Base-by-base conservation (phyloP, 2,888 invertebrate species). In the Sinodicranocentrus sp. region DNA sequence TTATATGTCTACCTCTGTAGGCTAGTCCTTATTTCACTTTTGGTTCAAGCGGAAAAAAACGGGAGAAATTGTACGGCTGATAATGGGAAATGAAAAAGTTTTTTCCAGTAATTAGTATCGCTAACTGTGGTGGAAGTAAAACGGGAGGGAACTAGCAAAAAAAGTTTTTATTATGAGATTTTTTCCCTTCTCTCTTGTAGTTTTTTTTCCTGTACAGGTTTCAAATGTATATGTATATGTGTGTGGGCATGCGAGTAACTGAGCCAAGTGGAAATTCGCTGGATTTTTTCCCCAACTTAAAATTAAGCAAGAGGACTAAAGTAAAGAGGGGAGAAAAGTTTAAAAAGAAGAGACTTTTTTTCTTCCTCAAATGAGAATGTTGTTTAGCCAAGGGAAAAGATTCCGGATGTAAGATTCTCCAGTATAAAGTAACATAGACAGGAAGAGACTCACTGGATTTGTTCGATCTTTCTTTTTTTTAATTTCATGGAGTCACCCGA, bases 31-130 rank as follows among this genome's bases (percentile, higher is more conserved):
- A n/a, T n/a, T n/a, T n/a, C n/a, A n/a, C n/a, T n/a, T n/a, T n/a
- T n/a, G n/a, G n/a, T n/a, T n/a, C n/a, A n/a, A n/a, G n/a, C n/a
- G n/a, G n/a, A n/a, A n/a, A n/a, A n/a, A n/a, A n/a, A n/a, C n/a
- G n/a, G n/a, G n/a, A 39, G 13, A 17, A 52, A 52, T 17, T 26
- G 17, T 28, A 65, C 59, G n/a, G 57, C 43, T 67, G 76, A 76
- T 76, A 76, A 76, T 75, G 65, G 75, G 67, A 76, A 67, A 67
- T 43, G 67, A 76, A 65, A 76, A 76, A 76, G 67, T 67, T 76
- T 65, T 76, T 76, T 75, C 48, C 63, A 63, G 76, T 76, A 76
- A 76, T 76, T 76, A 76, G 76, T 76, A 76, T 76, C 76, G 67
- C 76, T 25, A 57, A 76, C 65, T 75, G 52, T 65, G 21, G 57